A percentile compares a stretch with the other conserved stretches of the same genome.
Conservation (phyloP, 2,888 invertebrate species). For the Ophion costatus region DNA sequence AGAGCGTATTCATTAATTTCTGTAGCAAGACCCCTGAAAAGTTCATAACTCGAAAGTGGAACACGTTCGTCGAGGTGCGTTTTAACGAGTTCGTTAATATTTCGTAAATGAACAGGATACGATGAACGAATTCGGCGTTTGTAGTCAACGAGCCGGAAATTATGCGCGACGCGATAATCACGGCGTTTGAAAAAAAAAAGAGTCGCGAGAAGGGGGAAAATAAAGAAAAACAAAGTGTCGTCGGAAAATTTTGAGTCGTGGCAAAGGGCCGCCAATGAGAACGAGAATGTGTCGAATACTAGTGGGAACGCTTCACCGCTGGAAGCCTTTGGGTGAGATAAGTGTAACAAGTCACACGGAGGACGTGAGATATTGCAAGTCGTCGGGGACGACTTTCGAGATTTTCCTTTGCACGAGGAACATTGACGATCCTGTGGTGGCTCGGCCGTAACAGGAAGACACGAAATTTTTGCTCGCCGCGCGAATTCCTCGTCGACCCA, state of each 20-base stretch:
- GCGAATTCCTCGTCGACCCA: not conserved
- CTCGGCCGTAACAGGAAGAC: slow-evolving; percentile 52
- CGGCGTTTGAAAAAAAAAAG: not conserved
- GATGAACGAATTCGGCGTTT: slow-evolving; percentile 6
- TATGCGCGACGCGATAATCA: not conserved
- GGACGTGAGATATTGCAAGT: slow-evolving; percentile 43
- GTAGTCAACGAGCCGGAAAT: slow-evolving; percentile 12
- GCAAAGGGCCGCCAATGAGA: slow-evolving; percentile 20
- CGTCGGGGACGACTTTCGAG: slow-evolving; percentile 25
- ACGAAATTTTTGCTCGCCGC: not conserved
- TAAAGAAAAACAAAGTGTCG: not conserved
- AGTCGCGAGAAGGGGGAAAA: not conserved
- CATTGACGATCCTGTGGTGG: slow-evolving; percentile 17
- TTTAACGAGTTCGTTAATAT: slow-evolving; percentile 14
- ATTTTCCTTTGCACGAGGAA: slow-evolving; percentile 19
- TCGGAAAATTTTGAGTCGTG: not conserved
- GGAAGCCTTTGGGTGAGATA: slow-evolving; percentile 43
- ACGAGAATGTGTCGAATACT: slow-evolving; percentile 56
- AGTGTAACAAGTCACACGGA: slow-evolving; percentile 35
- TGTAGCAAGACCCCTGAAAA: not conserved
- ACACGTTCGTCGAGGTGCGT: not conserved
- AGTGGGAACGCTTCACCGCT: slow-evolving; percentile 49
- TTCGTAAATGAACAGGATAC: not conserved
- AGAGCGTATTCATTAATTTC: slow-evolving; percentile 2
- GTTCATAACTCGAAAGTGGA: not conserved